These are phyloP conservation scores for Harpalus rubripes DNA, from an alignment of 2,888 invertebrate species.

Conservation along the genomic window DNA sequence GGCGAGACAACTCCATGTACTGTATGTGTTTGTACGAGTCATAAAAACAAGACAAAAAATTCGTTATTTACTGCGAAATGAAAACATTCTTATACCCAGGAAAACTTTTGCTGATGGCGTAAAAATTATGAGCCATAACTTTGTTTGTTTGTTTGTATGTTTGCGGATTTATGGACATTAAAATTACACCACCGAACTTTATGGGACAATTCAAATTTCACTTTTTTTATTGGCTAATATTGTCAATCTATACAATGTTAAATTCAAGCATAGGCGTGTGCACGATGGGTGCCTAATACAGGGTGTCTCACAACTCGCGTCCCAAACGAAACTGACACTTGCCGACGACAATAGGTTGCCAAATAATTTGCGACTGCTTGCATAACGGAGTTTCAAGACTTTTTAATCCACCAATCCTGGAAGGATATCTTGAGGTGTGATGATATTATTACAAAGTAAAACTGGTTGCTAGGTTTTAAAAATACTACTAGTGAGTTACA, in stretches of 20 bases:
- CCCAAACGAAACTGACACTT: no score
- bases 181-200: background rate
- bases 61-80: background rate
- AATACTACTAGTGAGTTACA: no score
- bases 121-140: background rate
- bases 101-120: background rate
- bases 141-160: slow-evolving; percentile 2
- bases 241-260: background rate
- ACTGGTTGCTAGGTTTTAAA: no score
- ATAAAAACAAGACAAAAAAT: background rate
- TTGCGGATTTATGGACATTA: background rate
- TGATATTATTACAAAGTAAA: no score
- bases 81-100: background rate
- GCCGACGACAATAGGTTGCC: no score
- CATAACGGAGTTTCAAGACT: no score
- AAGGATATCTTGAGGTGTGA: no score
- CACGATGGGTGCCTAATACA: no score
- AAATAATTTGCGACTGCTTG: no score
- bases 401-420: no score
- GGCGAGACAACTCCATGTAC: background rate
- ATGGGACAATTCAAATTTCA: background rate
- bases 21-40: background rate
- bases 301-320: no score
- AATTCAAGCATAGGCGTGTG: no score
- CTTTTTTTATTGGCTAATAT: background rate